These are phyloP conservation scores for Isotomurus palustris DNA, from an alignment of 2,888 invertebrate genomes.

Conservation along the genomic window DNA sequence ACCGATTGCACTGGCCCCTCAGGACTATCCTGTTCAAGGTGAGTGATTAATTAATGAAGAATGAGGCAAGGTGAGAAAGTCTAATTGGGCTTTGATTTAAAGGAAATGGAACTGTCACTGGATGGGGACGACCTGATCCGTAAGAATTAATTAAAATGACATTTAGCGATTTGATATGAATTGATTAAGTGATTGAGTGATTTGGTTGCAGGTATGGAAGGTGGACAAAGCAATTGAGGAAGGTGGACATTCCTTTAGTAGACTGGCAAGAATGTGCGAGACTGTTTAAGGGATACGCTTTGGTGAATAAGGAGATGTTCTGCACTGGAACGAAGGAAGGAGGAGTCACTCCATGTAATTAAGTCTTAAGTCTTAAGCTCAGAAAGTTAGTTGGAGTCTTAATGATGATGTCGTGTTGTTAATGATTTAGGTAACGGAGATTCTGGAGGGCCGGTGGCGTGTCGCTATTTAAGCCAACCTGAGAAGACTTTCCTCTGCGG, in stretches of 20 bases:
- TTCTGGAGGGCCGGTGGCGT: constrained; percentile 21
- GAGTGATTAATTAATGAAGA: background rate
- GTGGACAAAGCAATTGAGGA: constrained; percentile 22
- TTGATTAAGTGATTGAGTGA: background rate
- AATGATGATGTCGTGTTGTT: background rate
- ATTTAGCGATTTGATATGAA: background rate
- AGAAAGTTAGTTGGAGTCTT: background rate
- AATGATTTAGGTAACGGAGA: constrained; percentile 1
- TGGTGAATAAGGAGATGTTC: constrained; percentile 23
- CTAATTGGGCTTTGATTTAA: background rate
- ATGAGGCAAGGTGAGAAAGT: no score
- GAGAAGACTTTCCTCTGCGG: constrained; percentile 20
- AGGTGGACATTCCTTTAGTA: constrained; percentile 21
- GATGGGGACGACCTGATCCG: constrained; percentile 24
- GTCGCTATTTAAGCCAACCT: constrained; percentile 10
- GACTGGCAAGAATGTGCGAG: constrained; percentile 21
- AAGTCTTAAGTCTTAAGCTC: background rate
- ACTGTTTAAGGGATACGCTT: constrained; percentile 22
- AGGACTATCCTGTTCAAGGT: constrained; percentile 17
- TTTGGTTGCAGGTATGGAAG: constrained; percentile 11
- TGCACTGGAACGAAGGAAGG: constrained; percentile 29
- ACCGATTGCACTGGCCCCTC: constrained; percentile 16
- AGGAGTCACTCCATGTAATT: constrained; percentile 27
- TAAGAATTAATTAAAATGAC: constrained; percentile 5
- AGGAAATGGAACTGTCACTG: constrained; percentile 30